A percentile compares a stretch with the other conserved stretches of the same genome.
These are phyloP conservation scores for Ophraella communa DNA, from an alignment of 2,888 invertebrate species.

Conservation along the genomic window DNA sequence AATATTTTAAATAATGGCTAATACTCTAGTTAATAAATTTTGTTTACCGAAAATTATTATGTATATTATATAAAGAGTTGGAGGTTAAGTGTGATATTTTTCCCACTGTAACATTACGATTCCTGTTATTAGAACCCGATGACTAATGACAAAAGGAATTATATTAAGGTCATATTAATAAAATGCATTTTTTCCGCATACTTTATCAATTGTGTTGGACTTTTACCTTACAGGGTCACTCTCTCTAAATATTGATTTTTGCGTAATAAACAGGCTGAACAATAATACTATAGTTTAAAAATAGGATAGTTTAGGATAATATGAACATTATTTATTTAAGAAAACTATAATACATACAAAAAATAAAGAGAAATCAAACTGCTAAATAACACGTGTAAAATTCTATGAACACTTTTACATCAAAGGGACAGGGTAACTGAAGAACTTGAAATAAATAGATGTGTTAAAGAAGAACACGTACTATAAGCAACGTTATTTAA, in stretches of 20 bases:
- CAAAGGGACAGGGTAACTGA: too few species aligned
- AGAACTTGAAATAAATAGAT: too few species aligned
- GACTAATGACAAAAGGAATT: slow-evolving; percentile 9
- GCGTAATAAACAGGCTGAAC: neutral
- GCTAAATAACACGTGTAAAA: too few species aligned
- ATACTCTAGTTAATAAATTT: too few species aligned
- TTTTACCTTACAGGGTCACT: slow-evolving; percentile 6
- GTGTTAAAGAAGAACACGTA: too few species aligned
- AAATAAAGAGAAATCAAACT: too few species aligned
- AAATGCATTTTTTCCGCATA: slow-evolving; percentile 15
- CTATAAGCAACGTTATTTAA: too few species aligned
- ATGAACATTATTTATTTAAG: too few species aligned
- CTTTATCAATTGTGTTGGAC: neutral
- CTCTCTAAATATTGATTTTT: neutral
- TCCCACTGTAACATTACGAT: neutral
- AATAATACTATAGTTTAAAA: neutral
- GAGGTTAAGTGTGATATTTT: neutral
- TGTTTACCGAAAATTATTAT: neutral
- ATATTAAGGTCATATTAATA: slow-evolving; percentile 5
- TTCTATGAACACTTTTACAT: too few species aligned
- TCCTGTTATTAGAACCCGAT: slow-evolving; percentile 11
- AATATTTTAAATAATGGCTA: too few species aligned
- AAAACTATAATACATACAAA: too few species aligned
- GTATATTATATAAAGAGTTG: neutral
- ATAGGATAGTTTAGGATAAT: too few species aligned